Evolutionary conservation across 2,797 vertebrate genomes (phyloP), one percentile per base, ranked within the genome.

Genomic region (Leuciscus waleckii): DNA sequence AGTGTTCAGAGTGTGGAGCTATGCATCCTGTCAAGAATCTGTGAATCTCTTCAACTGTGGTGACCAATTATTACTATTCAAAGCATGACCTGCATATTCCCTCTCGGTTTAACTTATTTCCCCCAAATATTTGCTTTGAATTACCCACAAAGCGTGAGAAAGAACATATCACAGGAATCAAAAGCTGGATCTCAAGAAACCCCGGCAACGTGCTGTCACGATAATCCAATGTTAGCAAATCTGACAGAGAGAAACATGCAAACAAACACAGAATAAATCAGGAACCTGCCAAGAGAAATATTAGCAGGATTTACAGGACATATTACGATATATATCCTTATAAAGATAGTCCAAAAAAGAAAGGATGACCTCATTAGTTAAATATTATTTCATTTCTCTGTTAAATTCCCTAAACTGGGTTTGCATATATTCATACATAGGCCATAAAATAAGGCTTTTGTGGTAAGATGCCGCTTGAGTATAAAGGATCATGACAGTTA

Each of bases 281-380:
- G 82, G 69, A 35, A 82, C 87, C 29, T 39, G 93, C 92, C 93
- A 95, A 94, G 90, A 13, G 83, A 93, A 95, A 95, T 93, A 93
- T 92, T 92, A 92, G 90, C 10, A 49, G 46, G 5, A 49, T 49
- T 17, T 49, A 49, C 46, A 6, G 46, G 46, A 49, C 16, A 49
- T 49, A 49, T 49, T 49, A 17, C 0, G 16, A 17, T 49, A 19
- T 19, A 51, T 51, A 51, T 5, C 83, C 37, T 82, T 92, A 88
- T 88, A 88, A 92, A 84, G 92, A 92, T 88, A 90, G 91, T 92
- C 88, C 89, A 88, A 78, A 61, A 88, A 88, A 91, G 90, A 92
- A 94, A 93, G 91, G 91, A 91, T 93, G 93, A 94, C 89, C 91
- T 94, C 93, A 94, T 93, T 89, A 79, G 90, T 89, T 91, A 92